These are phyloP conservation scores for Acanthacorydalis orientalis DNA, from an alignment of 2,888 invertebrate genomes.

Conservation along the genomic window DNA sequence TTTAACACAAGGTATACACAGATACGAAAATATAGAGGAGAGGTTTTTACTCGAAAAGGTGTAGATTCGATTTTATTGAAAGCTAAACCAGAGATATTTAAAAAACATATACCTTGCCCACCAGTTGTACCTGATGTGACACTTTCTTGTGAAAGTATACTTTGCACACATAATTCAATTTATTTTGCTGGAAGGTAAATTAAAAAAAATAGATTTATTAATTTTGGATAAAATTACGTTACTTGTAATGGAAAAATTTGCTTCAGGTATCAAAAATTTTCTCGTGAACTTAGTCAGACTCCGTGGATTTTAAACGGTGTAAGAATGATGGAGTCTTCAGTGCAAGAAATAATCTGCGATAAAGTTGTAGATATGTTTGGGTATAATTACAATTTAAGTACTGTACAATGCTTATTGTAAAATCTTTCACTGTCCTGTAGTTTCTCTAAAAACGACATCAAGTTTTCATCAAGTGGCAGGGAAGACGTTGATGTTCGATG, in stretches of 20 bases:
- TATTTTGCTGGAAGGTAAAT: conserved; percentile 45
- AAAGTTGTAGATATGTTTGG: conserved; percentile 41
- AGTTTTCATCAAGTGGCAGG: conserved; percentile 81
- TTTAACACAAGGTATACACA: conserved; percentile 25
- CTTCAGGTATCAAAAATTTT: conserved; percentile 65
- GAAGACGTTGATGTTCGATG: conserved; percentile 97
- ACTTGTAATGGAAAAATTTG: not conserved
- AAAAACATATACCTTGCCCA: conserved; percentile 32
- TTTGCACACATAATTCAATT: conserved; percentile 38
- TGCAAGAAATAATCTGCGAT: conserved; percentile 73
- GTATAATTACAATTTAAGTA: conserved; percentile 25
- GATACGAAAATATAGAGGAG: conserved; percentile 26
- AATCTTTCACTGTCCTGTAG: conserved; percentile 7
- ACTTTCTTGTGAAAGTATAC: conserved; percentile 31
- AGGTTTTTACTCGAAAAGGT: conserved; percentile 45
- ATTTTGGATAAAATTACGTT: conserved; percentile 17
- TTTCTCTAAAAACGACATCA: conserved; percentile 20
- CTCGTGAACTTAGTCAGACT: conserved; percentile 75
- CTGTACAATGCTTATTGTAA: not conserved
- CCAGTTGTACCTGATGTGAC: conserved; percentile 27
- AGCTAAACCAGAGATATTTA: conserved; percentile 30
- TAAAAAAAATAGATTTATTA: conserved; percentile 10
- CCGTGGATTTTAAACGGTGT: conserved; percentile 81
- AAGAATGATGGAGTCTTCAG: conserved; percentile 67
- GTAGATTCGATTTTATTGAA: conserved; percentile 37